Conservation (phyloP, 1,140 invertebrate species). For the Meloidogyne floridensis region DNA sequence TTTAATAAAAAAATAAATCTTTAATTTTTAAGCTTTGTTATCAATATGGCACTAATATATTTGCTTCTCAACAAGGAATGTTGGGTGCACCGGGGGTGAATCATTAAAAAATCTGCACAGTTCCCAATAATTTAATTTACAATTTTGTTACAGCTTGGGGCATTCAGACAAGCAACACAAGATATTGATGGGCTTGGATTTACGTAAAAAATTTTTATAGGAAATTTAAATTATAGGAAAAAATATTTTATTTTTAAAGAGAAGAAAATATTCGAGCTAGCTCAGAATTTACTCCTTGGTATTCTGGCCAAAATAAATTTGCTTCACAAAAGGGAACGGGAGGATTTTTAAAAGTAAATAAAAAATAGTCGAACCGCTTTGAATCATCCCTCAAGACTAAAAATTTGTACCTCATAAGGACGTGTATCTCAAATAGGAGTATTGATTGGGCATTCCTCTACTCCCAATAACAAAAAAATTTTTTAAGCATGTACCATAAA, state of each 20-base stretch:
- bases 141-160: conserved; percentile 56
- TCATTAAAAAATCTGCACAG: not conserved
- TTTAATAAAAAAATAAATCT: too few species aligned
- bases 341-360: conserved; percentile 44
- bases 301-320: conserved; percentile 66
- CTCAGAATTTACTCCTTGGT: conserved; percentile 64
- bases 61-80: conserved; percentile 81
- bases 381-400: too few species aligned
- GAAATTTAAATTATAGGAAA: not conserved
- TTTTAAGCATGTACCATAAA: too few species aligned
- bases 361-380: too few species aligned
- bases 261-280: conserved; percentile 60
- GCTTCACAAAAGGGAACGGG: conserved; percentile 63
- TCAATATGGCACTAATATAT: conserved; percentile 88
- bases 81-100: conserved; percentile 22
- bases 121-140: too few species aligned
- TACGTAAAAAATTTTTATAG: conserved; percentile 38
- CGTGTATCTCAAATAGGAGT: too few species aligned
- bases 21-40: conserved; percentile 50
- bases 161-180: conserved; percentile 63
- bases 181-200: conserved; percentile 64
- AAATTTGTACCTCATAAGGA: too few species aligned
- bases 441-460: too few species aligned
- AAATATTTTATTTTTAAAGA: conserved; percentile 42
- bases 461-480: too few species aligned